A percentile compares a stretch with the other conserved stretches of the same genome.
Conservation (phyloP, 2,888 invertebrate species). For the Acronicta leporina region DNA sequence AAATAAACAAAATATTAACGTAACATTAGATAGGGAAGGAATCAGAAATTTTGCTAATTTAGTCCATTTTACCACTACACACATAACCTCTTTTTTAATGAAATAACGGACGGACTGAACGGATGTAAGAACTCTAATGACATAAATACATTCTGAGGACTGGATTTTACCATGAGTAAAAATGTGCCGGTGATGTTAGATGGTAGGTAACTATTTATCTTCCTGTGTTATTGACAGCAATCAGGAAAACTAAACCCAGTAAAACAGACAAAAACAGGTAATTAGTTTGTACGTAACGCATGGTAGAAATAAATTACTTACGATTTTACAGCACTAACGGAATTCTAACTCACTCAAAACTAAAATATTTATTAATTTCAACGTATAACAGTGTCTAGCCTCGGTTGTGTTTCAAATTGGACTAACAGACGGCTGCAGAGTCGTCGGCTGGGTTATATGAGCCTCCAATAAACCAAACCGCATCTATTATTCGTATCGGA, state of each 20-base stretch:
- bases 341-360: slow-evolving; percentile 45
- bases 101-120: too few relatives aligned
- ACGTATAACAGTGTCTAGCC: slow-evolving; percentile 74
- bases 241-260: neutral
- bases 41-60: slow-evolving; percentile 9
- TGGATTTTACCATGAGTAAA: neutral
- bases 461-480: slow-evolving; percentile 85
- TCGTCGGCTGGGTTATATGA: slow-evolving; percentile 83
- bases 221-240: neutral
- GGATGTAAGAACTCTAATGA: too few relatives aligned
- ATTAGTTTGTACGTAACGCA: neutral
- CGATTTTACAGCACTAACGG: slow-evolving; percentile 26
- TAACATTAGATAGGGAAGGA: slow-evolving; percentile 2
- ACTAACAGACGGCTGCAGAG: slow-evolving; percentile 78
- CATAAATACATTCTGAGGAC: neutral
- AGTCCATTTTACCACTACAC: neutral
- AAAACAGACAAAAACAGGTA: neutral
- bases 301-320: slow-evolving; percentile 14
- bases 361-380: slow-evolving; percentile 47
- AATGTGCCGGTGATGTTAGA: neutral
- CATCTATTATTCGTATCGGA: slow-evolving; percentile 83
- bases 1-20: too few relatives aligned
- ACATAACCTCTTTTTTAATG: neutral
- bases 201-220: neutral
- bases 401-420: slow-evolving; percentile 84